Conservation (phyloP, 2,113 vertebrate species). For the Lophochroa leadbeateri region DNA sequence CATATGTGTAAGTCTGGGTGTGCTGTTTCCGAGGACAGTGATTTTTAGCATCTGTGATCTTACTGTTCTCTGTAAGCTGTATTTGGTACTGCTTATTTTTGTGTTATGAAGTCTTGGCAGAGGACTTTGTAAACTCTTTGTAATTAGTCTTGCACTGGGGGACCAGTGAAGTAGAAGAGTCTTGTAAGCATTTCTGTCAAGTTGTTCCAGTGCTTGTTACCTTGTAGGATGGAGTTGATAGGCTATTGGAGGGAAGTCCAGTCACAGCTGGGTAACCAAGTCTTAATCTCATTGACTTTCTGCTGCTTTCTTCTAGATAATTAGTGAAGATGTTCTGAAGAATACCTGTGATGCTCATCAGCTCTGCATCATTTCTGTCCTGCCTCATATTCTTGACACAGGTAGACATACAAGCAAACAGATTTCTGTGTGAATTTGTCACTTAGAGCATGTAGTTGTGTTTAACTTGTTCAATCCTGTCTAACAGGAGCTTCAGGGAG, state of each 20-base stretch:
- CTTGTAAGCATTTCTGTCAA: not conserved
- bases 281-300: not conserved
- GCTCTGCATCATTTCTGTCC: slow-evolving; percentile 89
- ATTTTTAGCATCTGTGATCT: not conserved
- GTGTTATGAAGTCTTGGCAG: not conserved
- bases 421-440: not conserved
- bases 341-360: slow-evolving; percentile 90
- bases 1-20: accelerated
- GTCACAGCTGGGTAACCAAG: not conserved
- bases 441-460: not conserved
- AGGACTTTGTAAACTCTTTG: not conserved
- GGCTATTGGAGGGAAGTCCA: not conserved
- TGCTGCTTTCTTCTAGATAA: slow-evolving; percentile 77
- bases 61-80: not conserved
- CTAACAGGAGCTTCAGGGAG: slow-evolving; percentile 87
- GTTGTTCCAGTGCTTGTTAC: not conserved
- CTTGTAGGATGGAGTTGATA: not conserved
- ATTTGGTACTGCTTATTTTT: not conserved
- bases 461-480: not conserved
- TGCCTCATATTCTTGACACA: slow-evolving; percentile 96
- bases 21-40: not conserved
- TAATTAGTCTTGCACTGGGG: not conserved
- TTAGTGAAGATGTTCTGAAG: slow-evolving; percentile 84
- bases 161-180: not conserved
- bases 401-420: slow-evolving; percentile 68